These are phyloP conservation scores for Burhinus oedicnemus DNA, from an alignment of 2,113 vertebrate genomes.

Conservation along the genomic window DNA sequence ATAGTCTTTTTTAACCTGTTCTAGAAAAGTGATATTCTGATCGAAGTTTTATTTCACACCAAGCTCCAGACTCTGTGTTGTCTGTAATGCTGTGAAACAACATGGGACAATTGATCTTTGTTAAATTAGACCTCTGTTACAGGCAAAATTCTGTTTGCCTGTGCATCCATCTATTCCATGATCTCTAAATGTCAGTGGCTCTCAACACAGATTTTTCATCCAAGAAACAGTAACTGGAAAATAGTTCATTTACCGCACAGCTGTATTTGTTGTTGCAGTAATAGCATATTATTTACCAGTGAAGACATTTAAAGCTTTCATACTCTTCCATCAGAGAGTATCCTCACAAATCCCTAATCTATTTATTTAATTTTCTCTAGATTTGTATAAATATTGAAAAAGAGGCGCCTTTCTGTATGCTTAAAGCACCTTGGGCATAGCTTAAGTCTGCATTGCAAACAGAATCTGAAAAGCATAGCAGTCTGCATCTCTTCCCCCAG, in stretches of 20 bases:
- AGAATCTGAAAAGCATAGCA: constrained; percentile 10
- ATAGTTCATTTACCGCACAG: constrained; percentile 35
- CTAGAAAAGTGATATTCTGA: neutral
- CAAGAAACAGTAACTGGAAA: constrained; percentile 49
- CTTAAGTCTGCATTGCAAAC: constrained; percentile 44
- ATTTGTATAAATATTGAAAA: constrained; percentile 69
- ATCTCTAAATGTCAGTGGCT: constrained; percentile 12
- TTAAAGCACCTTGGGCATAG: constrained; percentile 65
- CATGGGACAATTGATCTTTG: neutral
- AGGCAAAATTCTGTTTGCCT: neutral
- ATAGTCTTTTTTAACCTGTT: neutral
- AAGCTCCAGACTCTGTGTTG: rapidly evolving
- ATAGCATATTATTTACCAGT: constrained; percentile 58
- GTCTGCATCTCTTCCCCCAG: constrained; percentile 8
- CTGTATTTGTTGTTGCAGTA: constrained; percentile 64
- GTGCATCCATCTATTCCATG: neutral
- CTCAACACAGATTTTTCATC: constrained; percentile 19
- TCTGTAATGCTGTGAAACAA: neutral
- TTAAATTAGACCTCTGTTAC: neutral
- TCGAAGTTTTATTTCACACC: neutral
- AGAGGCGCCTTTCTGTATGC: constrained; percentile 58
- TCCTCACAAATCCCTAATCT: constrained; percentile 65
- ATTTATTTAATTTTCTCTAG: constrained; percentile 70
- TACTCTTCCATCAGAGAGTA: constrained; percentile 56
- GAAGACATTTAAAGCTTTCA: constrained; percentile 61